Evolutionary conservation across 2,888 invertebrate genomes (phyloP), one percentile per base, ranked within the genome.

Genomic region (Lasioglossum villosulum): DNA sequence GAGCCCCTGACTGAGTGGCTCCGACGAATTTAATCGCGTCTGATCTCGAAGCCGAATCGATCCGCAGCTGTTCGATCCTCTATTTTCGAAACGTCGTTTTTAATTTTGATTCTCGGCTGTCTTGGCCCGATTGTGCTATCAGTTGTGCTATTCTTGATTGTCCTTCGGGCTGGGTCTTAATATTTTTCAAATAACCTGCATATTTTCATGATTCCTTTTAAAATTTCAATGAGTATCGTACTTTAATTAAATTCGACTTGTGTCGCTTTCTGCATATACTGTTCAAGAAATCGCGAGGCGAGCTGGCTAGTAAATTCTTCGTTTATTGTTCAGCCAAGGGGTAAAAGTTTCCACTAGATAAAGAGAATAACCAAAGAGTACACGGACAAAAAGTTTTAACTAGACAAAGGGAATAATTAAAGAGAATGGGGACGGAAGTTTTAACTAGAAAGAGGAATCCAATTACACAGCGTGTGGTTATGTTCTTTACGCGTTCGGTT

Each of bases 341-440:
- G 30, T 6, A 5, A 30, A 30, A 63, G 8, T 63, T 63, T 63
- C 16, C 30, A 19, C 63, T 63, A 63, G 16, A 63, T 63, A 19
- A 63, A 63, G 63, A 16, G 63, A 63, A 63, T 63, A 63, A 63
- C 63, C 30, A 5, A 27, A 63, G 27, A 5, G 63, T 30, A 30
- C 4, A 19, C 6, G 19, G 63, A 8, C 30, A 63, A 30, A 63
- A 63, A 63, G 63, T 63, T 63, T 63, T 63, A 63, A 63, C 30
- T 63, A 63, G 63, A 63, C 63, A 63, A 63, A 63, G 30, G 63
- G 63, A 63, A 63, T 63, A 63, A 63, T 63, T 30, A 63, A 63
- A 63, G 63, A 63, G 63, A 68, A 68, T 4, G 10, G 19, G 37
- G 23, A 23, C 34, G 34, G 19, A 68, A 68, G 68, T 68, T 68